Evolutionary conservation across 2,888 invertebrate species (phyloP).

Genomic region (Cryptocephalus moraei): DNA sequence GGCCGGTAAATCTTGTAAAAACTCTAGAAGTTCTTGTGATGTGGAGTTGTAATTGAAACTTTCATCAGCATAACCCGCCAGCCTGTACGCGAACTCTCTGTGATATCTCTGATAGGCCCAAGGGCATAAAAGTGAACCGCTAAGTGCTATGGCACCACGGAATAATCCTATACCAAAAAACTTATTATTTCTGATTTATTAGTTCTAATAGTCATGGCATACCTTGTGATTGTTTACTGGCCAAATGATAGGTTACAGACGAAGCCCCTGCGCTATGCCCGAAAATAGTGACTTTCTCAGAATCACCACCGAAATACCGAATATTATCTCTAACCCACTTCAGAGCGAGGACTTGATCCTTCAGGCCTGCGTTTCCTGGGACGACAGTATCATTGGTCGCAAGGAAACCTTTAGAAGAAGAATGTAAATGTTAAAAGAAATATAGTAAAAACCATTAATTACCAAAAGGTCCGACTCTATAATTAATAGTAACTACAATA

Average conservation of each 20-base stretch:
- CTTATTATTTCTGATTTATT: background rate
- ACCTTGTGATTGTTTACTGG: background rate
- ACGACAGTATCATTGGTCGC: constrained; percentile 13
- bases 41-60: constrained; percentile 13
- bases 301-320: constrained; percentile 17
- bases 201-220: no score
- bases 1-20: constrained; percentile 16
- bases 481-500: constrained; percentile 26
- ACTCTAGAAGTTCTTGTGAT: constrained; percentile 14
- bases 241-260: constrained; percentile 11
- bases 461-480: constrained; percentile 19
- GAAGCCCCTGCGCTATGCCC: constrained; percentile 18
- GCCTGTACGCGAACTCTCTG: constrained; percentile 19
- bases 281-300: constrained; percentile 16
- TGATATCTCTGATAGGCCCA: constrained; percentile 31
- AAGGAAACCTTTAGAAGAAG: constrained; percentile 13
- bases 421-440: background rate
- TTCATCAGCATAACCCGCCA: constrained; percentile 20
- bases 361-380: constrained; percentile 19
- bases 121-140: constrained; percentile 29
- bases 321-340: constrained; percentile 17
- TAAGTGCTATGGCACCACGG: constrained; percentile 30
- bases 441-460: constrained; percentile 1
- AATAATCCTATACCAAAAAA: constrained; percentile 19
- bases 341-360: constrained; percentile 18